phyloP scores from a whole-genome alignment of 1,140 invertebrate species.

The Drosophila funebris region DNA sequence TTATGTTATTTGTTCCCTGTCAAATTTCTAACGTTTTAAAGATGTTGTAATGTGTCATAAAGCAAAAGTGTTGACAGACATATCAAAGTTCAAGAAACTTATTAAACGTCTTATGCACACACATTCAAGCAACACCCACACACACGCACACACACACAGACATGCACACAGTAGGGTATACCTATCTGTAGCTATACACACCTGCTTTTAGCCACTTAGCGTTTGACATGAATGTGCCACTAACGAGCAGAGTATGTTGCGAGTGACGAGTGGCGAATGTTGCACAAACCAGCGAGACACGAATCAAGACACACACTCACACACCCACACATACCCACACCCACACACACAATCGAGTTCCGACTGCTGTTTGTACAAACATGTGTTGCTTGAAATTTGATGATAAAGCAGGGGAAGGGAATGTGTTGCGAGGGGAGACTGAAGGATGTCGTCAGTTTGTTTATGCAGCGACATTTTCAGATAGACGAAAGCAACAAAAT shows the following conservation, averaged over 20 bases:
- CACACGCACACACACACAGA: neutral
- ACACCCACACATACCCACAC: neutral
- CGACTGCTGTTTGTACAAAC: conserved; percentile 3
- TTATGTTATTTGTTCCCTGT: neutral
- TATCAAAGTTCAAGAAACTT: conserved; percentile 59
- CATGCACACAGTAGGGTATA: neutral
- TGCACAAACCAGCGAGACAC: conserved; percentile 11
- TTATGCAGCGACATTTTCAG: conserved; percentile 22
- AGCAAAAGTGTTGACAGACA: conserved; percentile 37
- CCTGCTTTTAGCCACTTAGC: conserved; percentile 55
- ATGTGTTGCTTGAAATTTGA: conserved; percentile 10
- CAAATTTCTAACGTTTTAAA: conserved; percentile 8
- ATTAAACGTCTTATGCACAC: conserved; percentile 39
- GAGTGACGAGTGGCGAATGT: conserved; percentile 28
- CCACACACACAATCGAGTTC: neutral
- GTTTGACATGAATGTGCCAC: conserved; percentile 61
- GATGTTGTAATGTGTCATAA: conserved; percentile 9
- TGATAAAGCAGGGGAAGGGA: neutral
- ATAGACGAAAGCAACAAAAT: neutral
- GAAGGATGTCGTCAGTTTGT: conserved; percentile 27
- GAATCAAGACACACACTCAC: conserved; percentile 3
- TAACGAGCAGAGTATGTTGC: conserved; percentile 52
- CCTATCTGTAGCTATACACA: conserved; percentile 13
- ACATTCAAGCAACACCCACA: neutral
- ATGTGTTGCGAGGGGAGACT: neutral